A percentile compares a stretch with the other conserved stretches of the same genome.
Evolutionary conservation across 2,797 vertebrate genomes (phyloP).

Genomic region (Sphaeramia orbicularis): DNA sequence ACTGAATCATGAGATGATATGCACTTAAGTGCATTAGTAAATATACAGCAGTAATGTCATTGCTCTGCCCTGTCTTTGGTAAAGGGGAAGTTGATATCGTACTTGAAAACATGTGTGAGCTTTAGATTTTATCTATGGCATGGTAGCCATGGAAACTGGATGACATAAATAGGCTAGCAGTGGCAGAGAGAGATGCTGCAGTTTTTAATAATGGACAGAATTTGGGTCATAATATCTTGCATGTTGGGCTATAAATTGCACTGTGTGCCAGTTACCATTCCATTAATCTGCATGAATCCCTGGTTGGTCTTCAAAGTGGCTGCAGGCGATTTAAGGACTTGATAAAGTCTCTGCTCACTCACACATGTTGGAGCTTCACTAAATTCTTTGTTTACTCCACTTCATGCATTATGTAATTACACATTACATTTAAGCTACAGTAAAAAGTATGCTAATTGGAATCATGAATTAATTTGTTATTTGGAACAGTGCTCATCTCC

Average conservation of each 20-base stretch:
- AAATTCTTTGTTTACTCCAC: constrained; percentile 55
- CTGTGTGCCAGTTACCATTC: constrained; percentile 83
- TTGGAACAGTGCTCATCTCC: constrained; percentile 38
- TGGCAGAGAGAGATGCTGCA: constrained; percentile 76
- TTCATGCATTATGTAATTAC: constrained; percentile 62
- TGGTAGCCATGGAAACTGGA: constrained; percentile 88
- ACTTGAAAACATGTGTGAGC: constrained; percentile 70
- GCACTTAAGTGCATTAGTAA: constrained; percentile 18
- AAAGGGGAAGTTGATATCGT: constrained; percentile 69
- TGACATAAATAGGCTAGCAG: constrained; percentile 87
- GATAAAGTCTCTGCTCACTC: constrained; percentile 43
- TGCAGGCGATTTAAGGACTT: constrained; percentile 62
- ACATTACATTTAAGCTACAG: constrained; percentile 35
- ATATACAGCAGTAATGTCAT: constrained; percentile 19
- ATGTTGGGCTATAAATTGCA: constrained; percentile 86
- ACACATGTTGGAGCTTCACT: constrained; percentile 21
- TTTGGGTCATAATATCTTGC: constrained; percentile 86
- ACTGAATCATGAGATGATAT: background rate
- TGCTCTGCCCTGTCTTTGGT: constrained; percentile 33
- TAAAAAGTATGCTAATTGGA: constrained; percentile 54
- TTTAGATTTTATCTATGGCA: constrained; percentile 78
- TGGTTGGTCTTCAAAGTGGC: constrained; percentile 69
- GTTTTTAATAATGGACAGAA: constrained; percentile 85
- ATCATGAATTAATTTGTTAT: constrained; percentile 57
- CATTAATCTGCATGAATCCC: constrained; percentile 85